Evolutionary conservation across 1,140 invertebrate species (phyloP).

Genomic region (Drosophila baimaii): DNA sequence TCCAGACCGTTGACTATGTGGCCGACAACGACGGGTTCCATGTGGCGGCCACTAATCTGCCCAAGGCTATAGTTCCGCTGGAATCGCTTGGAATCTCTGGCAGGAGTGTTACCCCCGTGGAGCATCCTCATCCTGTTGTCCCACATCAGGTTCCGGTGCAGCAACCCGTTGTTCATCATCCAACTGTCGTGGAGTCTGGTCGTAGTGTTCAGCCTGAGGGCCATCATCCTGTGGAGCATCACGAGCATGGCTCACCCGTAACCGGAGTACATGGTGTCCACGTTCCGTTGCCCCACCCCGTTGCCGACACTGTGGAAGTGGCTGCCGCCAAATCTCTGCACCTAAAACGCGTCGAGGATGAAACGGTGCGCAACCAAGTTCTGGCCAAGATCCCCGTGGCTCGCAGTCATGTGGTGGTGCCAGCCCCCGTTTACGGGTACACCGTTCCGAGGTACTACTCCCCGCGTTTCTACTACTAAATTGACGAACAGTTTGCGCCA

Average conservation of each 20-base stretch:
- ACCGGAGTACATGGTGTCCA: slow-evolving; percentile 20
- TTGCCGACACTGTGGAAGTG: slow-evolving; percentile 82
- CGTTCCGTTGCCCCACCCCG: slow-evolving; percentile 57
- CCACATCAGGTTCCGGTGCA: slow-evolving; percentile 14
- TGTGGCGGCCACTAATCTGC: slow-evolving; percentile 88
- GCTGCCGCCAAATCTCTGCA: slow-evolving; percentile 71
- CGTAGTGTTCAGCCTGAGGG: slow-evolving; percentile 23
- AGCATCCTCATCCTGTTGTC: slow-evolving; percentile 12
- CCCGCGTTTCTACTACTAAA: slow-evolving; percentile 61
- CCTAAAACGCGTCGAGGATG: slow-evolving; percentile 64
- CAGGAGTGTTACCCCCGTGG: slow-evolving; percentile 15
- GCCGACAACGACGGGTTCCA: slow-evolving; percentile 87
- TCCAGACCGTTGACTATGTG: slow-evolving; percentile 87
- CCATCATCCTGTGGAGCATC: slow-evolving; percentile 35
- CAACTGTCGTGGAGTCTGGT: slow-evolving; percentile 10
- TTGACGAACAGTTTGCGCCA: not conserved
- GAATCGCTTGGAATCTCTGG: not conserved
- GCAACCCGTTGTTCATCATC: slow-evolving; percentile 26
- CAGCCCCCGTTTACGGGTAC: slow-evolving; percentile 57
- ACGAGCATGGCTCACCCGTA: slow-evolving; percentile 14
- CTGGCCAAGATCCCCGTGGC: slow-evolving; percentile 48
- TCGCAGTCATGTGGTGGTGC: slow-evolving; percentile 53
- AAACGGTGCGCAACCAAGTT: slow-evolving; percentile 58
- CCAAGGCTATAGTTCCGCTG: slow-evolving; percentile 70
- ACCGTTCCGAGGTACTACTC: slow-evolving; percentile 60